Base-by-base conservation (phyloP, 2,113 vertebrate genomes). In the Verasper variegatus region DNA sequence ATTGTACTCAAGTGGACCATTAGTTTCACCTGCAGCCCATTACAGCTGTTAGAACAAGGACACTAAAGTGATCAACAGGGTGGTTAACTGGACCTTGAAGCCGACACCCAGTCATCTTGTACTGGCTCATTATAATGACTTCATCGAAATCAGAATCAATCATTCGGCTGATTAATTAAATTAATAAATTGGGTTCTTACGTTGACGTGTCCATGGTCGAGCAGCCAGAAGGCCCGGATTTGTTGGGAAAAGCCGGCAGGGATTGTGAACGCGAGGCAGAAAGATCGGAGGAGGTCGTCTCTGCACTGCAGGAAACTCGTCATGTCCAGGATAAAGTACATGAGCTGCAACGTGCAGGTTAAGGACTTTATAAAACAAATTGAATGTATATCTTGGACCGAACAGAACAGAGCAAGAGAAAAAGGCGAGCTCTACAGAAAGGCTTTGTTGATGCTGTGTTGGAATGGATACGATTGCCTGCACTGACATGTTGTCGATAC, bases 281-380 rank as follows among this genome's bases (percentile, higher is more conserved):
- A 92, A n/a, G 87, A 86, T n/a, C 66, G 76, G 54, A 89, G 85
- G 54, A 92, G 89, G 76, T 92, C 60, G 4, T 91, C 71, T 80
- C 86, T 89, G 65, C 83, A 88, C 58, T 87, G 82, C 18, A 92
- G 84, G 76, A 90, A 84, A 65, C 88, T 86, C 2, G 74, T 68
- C 64, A 92, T 81, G 64, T 93, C 91, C 90, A 91, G 63, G 17
- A 91, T 66, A 61, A 93, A 93, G 64, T 93, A 93, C 83, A 92
- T 90, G 68, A 92, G 62, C 92, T 93, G 68, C 4, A 23, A 77
- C n/a, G 59, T 13, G 14, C 27, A 10, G 4, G 81, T 90, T 92
- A 86, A 90, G 87, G 68, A 20, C 9, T 24, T 9, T 13, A 47
- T 24, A 31, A n/a, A 57, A 11, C 18, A 10, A 21, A 31, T 23